A percentile compares a stretch with the other conserved stretches of the same genome.
Evolutionary conservation across 2,888 invertebrate genomes (phyloP).

Genomic region (Agrotis exclamationis): DNA sequence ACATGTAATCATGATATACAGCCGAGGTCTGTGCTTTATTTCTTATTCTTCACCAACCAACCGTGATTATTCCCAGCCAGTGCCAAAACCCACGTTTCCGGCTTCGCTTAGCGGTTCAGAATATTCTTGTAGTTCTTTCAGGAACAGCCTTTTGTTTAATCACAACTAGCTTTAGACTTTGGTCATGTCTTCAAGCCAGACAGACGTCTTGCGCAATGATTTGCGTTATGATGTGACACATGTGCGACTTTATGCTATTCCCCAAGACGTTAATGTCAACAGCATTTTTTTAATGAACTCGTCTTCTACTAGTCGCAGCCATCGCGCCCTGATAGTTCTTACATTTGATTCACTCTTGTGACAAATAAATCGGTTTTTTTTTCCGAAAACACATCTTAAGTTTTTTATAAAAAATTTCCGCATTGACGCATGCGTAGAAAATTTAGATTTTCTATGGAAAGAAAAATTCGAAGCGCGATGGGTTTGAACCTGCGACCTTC

Average conservation of each 20-base stretch:
- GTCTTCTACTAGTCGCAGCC: background rate
- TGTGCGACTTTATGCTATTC: background rate
- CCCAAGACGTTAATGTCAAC: background rate
- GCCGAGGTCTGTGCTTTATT: slow-evolving; percentile 10
- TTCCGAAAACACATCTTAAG: too few species aligned
- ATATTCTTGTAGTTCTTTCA: slow-evolving; percentile 15
- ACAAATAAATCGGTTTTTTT: too few species aligned
- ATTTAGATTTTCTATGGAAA: too few species aligned
- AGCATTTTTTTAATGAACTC: background rate
- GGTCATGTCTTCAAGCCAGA: background rate
- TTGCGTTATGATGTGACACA: background rate
- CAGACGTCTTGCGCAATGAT: background rate
- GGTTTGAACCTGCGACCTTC: too few species aligned
- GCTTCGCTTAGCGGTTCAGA: background rate
- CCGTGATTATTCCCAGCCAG: slow-evolving; percentile 23
- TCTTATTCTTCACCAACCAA: slow-evolving; percentile 23
- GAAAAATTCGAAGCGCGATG: too few species aligned
- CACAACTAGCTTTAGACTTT: slow-evolving; percentile 20
- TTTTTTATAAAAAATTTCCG: too few species aligned
- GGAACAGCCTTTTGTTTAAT: slow-evolving; percentile 46
- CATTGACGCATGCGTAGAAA: too few species aligned
- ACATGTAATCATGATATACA: slow-evolving; percentile 36
- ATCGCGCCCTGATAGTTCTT: too few species aligned
- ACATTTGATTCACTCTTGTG: too few species aligned
- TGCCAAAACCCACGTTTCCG: slow-evolving; percentile 46